Base-by-base conservation (phyloP, 2,797 vertebrate species). In the Rhynchotus rufescens region DNA sequence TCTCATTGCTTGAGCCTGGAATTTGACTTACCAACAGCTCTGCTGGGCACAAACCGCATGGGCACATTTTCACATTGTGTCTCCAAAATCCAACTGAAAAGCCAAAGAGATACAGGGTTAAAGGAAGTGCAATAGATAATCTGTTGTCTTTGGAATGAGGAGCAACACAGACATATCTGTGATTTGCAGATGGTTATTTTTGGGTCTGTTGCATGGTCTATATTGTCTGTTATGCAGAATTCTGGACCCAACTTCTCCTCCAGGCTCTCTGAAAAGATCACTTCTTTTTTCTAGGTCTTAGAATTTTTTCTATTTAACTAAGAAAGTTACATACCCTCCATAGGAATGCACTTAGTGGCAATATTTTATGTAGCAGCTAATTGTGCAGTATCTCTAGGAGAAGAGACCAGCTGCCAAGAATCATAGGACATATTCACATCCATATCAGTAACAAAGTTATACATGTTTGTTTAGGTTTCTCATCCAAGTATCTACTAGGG, bases 281-380 rank as follows among this genome's bases (percentile, higher is more conserved):
- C 42, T 94, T 92, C 76, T 76, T 67, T 86, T 91, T 81, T 88
- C 73, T n/a, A 72, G 73, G 59, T 40, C 21, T 80, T 36, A 77
- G 12, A 56, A n/a, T 56, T n/a, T 56, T 56, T 15, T 56, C 30
- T 19, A 7, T 56, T 56, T n/a, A n/a, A 56, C 30, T n/a, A 20
- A n/a, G 30, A n/a, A n/a, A n/a, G 30, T 56, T 51, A 84, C 20
- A 25, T 67, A 30, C 26, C 28, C 14, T 88, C 42, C 72, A 82
- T 66, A 78, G 79, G 77, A 93, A 86, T 32, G 51, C 23, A 60
- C 74, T 62, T 51, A 74, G n/a, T 73, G 49, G 52, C 40, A 86
- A 89, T 80, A 5, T 4, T 79, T 62, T 64, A 56, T 79, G 38
- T 44, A 87, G 74, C 2, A 81, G 42, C 51, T 87, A 87, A 81